Percentiles rank a stretch among this genome's conserved stretches.
These are phyloP conservation scores for Saturnia japonica DNA, from an alignment of 2,888 invertebrate genomes.

Conservation along the genomic window DNA sequence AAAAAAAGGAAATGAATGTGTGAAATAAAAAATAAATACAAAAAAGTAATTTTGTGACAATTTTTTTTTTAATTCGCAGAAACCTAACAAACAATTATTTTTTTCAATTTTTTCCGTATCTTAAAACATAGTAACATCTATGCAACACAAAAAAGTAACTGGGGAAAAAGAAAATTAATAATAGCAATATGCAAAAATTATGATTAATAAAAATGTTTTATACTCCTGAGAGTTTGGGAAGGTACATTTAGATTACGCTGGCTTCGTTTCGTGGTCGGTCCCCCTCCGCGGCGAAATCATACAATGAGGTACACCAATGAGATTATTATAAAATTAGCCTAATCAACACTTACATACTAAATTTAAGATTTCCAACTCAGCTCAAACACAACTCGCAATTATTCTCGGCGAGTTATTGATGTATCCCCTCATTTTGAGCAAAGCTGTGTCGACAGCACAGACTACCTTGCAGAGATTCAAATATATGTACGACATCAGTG, in stretches of 20 bases:
- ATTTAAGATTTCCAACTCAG: constrained; percentile 63
- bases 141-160: constrained; percentile 81
- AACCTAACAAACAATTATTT: constrained; percentile 83
- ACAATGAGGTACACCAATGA: constrained; percentile 76
- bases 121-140: constrained; percentile 83
- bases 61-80: constrained; percentile 80
- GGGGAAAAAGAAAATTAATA: constrained; percentile 73
- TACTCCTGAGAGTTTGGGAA: constrained; percentile 79
- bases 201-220: constrained; percentile 71
- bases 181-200: constrained; percentile 63
- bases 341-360: constrained; percentile 71
- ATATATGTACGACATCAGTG: constrained; percentile 37
- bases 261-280: constrained; percentile 64
- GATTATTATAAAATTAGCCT: constrained; percentile 69
- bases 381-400: constrained; percentile 32
- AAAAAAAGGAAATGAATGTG: constrained; percentile 35
- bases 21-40: constrained; percentile 59
- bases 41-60: constrained; percentile 77
- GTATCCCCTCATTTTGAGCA: constrained; percentile 48
- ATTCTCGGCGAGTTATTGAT: constrained; percentile 39
- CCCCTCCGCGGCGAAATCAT: constrained; percentile 46
- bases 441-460: constrained; percentile 56
- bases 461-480: constrained; percentile 81
- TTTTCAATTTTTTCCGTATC: constrained; percentile 69
- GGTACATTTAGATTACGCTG: constrained; percentile 78